These are phyloP conservation scores for Atlantisia rogersi DNA, from an alignment of 2,113 vertebrate species.

Conservation along the genomic window DNA sequence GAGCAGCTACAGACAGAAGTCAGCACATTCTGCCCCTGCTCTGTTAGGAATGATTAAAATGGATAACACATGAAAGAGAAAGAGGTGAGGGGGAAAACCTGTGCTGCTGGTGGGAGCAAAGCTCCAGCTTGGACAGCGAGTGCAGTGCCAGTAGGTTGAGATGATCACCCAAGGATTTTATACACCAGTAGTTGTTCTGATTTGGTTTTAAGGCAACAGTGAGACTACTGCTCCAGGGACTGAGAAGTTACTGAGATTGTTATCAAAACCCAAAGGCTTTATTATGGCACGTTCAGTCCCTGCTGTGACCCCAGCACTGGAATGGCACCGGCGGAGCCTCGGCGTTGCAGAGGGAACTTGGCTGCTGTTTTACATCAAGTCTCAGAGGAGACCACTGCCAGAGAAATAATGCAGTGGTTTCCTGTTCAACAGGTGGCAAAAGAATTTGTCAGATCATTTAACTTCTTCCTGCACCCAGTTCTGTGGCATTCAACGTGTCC, in stretches of 20 bases:
- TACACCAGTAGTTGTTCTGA: rapidly evolving
- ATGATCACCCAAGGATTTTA: rapidly evolving
- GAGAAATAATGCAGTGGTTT: neutral
- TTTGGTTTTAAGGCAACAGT: neutral
- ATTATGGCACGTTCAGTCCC: neutral
- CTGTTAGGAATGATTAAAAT: neutral
- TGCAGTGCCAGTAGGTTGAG: rapidly evolving
- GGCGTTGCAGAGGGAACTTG: no score
- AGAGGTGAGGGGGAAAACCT: neutral
- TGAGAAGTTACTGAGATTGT: neutral
- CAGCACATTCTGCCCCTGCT: neutral
- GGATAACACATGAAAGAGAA: neutral
- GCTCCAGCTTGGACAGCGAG: neutral
- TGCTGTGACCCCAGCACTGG: neutral
- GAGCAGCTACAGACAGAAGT: neutral
- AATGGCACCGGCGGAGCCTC: neutral
- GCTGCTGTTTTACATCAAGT: neutral
- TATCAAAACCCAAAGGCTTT: neutral
- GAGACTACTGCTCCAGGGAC: neutral
- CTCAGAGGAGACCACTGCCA: neutral
- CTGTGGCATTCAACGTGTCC: rapidly evolving
- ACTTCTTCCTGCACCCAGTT: neutral
- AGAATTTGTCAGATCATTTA: neutral
- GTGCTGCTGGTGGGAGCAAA: neutral
- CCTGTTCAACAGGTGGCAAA: neutral